Percentiles rank a stretch among this genome's conserved stretches.
phyloP scores from a whole-genome alignment of 1,140 invertebrate genomes.

The Uloborus diversus region DNA sequence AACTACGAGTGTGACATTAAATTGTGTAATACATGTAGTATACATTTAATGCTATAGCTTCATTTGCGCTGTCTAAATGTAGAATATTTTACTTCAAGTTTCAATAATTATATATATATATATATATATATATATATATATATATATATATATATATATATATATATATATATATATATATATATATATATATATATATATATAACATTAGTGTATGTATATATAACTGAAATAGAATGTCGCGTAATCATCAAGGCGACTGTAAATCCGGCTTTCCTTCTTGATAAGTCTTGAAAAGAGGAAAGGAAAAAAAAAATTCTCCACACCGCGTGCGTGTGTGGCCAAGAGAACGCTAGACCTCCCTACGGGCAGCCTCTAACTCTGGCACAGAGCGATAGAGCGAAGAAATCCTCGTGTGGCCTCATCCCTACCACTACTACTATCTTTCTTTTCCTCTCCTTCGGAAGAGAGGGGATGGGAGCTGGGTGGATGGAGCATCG shows the following conservation, averaged over 20 bases:
- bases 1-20: too few relatives aligned
- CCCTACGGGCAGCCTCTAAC: slow-evolving; percentile 11
- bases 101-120: too few relatives aligned
- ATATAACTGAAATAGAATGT: background rate
- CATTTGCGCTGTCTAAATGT: too few relatives aligned
- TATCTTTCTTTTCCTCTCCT: background rate
- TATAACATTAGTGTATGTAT: too few relatives aligned
- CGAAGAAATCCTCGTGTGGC: background rate
- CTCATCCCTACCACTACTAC: background rate
- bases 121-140: too few relatives aligned
- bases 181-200: too few relatives aligned
- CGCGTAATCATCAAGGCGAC: slow-evolving; percentile 28
- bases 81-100: too few relatives aligned
- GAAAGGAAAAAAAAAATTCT: background rate
- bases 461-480: background rate
- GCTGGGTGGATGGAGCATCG: background rate
- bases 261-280: slow-evolving; percentile 34
- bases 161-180: too few relatives aligned
- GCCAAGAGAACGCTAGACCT: slow-evolving; percentile 14
- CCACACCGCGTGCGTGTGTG: slow-evolving; percentile 29
- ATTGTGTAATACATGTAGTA: too few relatives aligned
- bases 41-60: too few relatives aligned
- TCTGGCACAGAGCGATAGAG: background rate
- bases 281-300: background rate
- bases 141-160: too few relatives aligned